Percentiles rank a stretch among this genome's conserved stretches.
phyloP scores from a whole-genome alignment of 2,113 vertebrate genomes.

The Pionites leucogaster region DNA sequence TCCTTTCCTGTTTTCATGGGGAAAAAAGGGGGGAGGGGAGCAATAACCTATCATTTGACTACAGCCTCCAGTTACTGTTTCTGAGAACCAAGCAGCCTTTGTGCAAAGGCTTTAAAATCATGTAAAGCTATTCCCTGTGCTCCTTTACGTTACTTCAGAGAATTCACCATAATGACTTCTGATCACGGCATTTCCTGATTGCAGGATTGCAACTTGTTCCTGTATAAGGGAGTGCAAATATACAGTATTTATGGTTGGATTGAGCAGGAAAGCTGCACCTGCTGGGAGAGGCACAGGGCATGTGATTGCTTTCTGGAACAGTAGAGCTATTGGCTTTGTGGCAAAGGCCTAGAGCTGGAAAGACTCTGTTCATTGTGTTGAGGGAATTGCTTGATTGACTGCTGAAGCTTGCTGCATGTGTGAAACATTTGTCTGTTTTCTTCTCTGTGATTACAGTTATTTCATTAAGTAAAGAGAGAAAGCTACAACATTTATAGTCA shows the following conservation, averaged over 20 bases:
- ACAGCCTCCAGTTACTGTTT: neutral
- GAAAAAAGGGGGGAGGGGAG: neutral
- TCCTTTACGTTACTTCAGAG: neutral
- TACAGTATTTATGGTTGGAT: neutral
- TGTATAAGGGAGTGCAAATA: neutral
- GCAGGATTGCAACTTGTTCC: neutral
- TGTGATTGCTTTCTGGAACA: conserved; percentile 28
- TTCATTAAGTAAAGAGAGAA: conserved; percentile 10
- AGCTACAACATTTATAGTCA: neutral
- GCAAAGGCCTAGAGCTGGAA: conserved; percentile 51
- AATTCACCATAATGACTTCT: neutral
- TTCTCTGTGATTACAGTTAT: neutral
- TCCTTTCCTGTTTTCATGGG: neutral
- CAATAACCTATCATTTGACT: neutral
- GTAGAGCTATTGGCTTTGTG: conserved; percentile 26
- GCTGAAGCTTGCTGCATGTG: conserved; percentile 13
- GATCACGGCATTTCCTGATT: neutral
- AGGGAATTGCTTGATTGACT: conserved; percentile 6
- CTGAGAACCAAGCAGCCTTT: neutral
- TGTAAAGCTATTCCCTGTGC: neutral
- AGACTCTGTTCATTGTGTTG: neutral
- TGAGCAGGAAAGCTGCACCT: conserved; percentile 21
- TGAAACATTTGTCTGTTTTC: conserved; percentile 26
- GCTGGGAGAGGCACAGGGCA: neutral
- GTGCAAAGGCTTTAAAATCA: neutral